These are phyloP conservation scores for Drosophila tristis DNA, from an alignment of 1,140 invertebrate species.

Conservation along the genomic window DNA sequence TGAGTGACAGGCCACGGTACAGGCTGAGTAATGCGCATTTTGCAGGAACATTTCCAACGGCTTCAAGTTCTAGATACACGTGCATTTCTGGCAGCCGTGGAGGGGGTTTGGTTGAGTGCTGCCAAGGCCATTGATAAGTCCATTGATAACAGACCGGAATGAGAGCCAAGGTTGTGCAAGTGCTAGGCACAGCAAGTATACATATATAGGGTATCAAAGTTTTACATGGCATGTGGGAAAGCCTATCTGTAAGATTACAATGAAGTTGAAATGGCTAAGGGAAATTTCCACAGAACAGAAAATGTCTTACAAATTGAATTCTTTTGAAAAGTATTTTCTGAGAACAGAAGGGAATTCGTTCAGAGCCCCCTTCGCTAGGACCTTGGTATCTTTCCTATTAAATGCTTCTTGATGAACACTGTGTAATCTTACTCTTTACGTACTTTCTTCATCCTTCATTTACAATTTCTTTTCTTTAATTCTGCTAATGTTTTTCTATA, in stretches of 20 bases:
- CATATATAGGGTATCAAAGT: neutral
- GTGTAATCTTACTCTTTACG: no score
- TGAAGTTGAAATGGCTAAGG: slow-evolving; percentile 10
- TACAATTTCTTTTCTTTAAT: no score
- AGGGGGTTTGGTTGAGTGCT: neutral
- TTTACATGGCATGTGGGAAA: slow-evolving; percentile 21
- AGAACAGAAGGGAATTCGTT: no score
- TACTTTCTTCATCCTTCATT: no score
- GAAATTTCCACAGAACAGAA: no score
- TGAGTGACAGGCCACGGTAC: neutral
- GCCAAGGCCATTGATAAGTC: slow-evolving; percentile 35
- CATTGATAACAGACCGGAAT: slow-evolving; percentile 24
- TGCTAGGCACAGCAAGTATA: slow-evolving; percentile 1
- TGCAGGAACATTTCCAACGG: no score
- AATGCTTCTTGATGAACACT: no score
- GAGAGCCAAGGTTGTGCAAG: slow-evolving; percentile 18
- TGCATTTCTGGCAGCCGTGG: slow-evolving; percentile 7
- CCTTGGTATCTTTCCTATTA: no score
- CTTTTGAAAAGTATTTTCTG: no score
- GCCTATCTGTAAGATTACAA: slow-evolving; percentile 22
- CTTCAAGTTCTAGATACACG: slow-evolving; percentile 12
- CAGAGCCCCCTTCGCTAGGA: no score
- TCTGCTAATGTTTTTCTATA: no score
- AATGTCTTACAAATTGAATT: no score
- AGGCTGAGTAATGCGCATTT: slow-evolving; percentile 31